A percentile compares a stretch with the other conserved stretches of the same genome.
Conservation (phyloP, 2,113 vertebrate species). For the Diphyllodes magnificus region DNA sequence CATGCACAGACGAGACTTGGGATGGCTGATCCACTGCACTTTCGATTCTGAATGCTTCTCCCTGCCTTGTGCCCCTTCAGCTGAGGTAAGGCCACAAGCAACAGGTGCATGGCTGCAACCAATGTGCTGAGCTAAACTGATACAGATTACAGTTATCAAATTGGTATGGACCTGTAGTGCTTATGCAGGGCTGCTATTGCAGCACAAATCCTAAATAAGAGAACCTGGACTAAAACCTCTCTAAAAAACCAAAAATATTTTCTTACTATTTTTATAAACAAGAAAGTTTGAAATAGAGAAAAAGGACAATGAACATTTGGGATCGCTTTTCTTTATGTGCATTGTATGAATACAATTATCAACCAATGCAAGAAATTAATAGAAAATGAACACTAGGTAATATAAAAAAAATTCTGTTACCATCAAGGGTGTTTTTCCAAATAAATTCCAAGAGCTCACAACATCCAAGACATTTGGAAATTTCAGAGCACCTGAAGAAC, state of each 20-base stretch:
- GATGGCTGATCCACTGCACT: background rate
- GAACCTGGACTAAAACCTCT: background rate
- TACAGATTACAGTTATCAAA: background rate
- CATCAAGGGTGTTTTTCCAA: background rate
- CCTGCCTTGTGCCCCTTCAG: background rate
- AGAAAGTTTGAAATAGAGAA: background rate
- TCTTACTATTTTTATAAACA: background rate
- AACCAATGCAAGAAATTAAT: background rate
- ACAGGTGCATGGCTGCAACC: slow-evolving; percentile 9
- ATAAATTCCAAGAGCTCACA: background rate
- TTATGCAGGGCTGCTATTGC: background rate
- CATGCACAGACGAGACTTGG: background rate
- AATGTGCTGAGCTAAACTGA: background rate
- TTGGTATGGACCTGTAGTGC: background rate
- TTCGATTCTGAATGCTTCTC: background rate
- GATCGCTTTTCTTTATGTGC: background rate
- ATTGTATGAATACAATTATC: background rate
- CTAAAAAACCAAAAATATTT: background rate
- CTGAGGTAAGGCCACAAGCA: slow-evolving; percentile 9
- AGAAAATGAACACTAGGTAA: background rate
- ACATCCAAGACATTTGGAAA: background rate
- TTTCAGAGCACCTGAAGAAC: background rate
- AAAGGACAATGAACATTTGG: background rate
- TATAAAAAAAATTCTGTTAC: background rate
- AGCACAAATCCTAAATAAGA: background rate